phyloP scores from a whole-genome alignment of 2,113 vertebrate genomes.

The Neodontobutis hainanensis region DNA sequence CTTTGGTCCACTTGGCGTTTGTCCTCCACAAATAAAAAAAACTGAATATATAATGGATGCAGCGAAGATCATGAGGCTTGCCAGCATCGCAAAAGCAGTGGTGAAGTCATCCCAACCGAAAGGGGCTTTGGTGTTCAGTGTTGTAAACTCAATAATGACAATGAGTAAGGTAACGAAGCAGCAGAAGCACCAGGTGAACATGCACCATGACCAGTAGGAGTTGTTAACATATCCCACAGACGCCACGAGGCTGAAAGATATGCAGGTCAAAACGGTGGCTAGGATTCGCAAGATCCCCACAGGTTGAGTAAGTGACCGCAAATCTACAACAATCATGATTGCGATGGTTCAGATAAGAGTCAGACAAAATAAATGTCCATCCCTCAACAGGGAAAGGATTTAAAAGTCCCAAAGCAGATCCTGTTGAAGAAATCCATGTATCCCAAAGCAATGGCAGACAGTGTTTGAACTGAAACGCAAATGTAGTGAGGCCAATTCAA shows the following conservation, averaged over 20 bases:
- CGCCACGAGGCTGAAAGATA: conserved; percentile 81
- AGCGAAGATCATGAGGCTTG: conserved; percentile 81
- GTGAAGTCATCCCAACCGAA: conserved; percentile 89
- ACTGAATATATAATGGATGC: conserved; percentile 82
- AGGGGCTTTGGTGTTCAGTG: conserved; percentile 68
- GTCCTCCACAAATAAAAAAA: conserved; percentile 57
- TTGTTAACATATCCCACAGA: fast-evolving
- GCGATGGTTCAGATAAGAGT: background rate
- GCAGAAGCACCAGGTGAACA: conserved; percentile 90
- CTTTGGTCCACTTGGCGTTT: fast-evolving
- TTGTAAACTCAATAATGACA: conserved; percentile 82
- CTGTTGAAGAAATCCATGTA: conserved; percentile 35
- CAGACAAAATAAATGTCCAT: background rate
- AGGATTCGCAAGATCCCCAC: conserved; percentile 80
- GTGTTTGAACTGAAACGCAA: conserved; percentile 31
- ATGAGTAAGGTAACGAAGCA: conserved; percentile 79
- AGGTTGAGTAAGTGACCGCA: conserved; percentile 70
- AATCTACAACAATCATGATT: conserved; percentile 54
- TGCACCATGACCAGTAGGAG: conserved; percentile 83
- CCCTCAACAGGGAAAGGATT: background rate
- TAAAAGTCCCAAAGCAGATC: background rate
- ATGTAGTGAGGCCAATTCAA: conserved; percentile 18
- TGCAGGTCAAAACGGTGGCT: conserved; percentile 76
- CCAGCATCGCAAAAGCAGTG: conserved; percentile 84
- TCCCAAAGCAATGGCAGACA: background rate